These are phyloP conservation scores for Hydra vulgaris DNA, from an alignment of 30 jellyfish, hydroid and myxozoan species.

Conservation along the genomic window DNA sequence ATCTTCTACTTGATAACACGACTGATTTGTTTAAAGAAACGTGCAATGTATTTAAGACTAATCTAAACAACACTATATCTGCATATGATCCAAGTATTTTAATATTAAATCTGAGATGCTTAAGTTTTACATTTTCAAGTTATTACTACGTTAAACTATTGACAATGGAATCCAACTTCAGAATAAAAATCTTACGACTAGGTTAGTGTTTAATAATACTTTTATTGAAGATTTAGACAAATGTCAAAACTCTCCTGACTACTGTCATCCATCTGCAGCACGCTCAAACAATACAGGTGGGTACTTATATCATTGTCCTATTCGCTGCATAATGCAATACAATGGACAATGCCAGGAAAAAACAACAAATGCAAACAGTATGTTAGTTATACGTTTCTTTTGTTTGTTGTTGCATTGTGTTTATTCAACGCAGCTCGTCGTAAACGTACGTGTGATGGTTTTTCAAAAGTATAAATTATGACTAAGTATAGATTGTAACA, in stretches of 20 bases:
- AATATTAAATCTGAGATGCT: background rate
- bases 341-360: background rate
- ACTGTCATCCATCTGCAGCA: background rate
- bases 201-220: background rate
- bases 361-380: background rate
- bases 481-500: no score
- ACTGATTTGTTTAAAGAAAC: background rate
- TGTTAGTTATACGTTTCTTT: background rate
- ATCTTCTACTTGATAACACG: background rate
- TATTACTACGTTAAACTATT: background rate
- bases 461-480: no score
- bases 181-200: no score
- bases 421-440: background rate
- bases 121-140: background rate
- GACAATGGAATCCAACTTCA: background rate
- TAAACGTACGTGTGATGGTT: no score
- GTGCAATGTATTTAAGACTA: background rate
- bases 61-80: background rate
- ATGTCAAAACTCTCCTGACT: background rate
- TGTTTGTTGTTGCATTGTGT: background rate
- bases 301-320: background rate
- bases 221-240: background rate
- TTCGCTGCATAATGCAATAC: background rate
- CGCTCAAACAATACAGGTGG: background rate
- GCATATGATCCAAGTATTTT: background rate